phyloP scores from a whole-genome alignment of 2,888 invertebrate species.

The Tachina lurida region DNA sequence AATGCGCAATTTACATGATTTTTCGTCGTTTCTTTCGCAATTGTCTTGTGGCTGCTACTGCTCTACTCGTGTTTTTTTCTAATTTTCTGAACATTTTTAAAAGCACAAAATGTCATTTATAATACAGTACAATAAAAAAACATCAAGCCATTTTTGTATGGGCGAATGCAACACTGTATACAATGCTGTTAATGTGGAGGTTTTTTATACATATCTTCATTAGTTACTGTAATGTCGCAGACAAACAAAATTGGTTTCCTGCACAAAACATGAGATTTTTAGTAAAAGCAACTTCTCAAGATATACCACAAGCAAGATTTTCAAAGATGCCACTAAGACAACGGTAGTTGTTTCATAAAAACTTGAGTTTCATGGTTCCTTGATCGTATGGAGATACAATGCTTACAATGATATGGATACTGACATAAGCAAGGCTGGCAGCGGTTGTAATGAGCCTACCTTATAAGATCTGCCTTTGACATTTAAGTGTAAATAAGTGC shows the following conservation, averaged over 20 bases:
- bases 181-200: background rate
- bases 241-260: too few species aligned
- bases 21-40: conserved; percentile 71
- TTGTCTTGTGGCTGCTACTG: conserved; percentile 71
- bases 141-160: conserved; percentile 59
- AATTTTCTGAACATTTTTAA: conserved; percentile 71
- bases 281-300: too few species aligned
- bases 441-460: too few species aligned
- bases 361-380: too few species aligned
- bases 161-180: conserved; percentile 57
- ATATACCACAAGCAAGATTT: background rate
- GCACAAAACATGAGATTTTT: too few species aligned
- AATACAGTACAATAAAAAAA: conserved; percentile 57
- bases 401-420: too few species aligned
- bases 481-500: too few species aligned
- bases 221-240: too few species aligned
- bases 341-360: too few species aligned
- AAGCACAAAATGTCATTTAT: conserved; percentile 68
- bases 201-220: background rate
- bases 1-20: conserved; percentile 72
- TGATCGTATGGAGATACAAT: too few species aligned
- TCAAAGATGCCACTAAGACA: background rate
- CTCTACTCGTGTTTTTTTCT: conserved; percentile 72
- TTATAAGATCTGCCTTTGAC: too few species aligned
- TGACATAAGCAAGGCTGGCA: too few species aligned